Percentiles rank a stretch among this genome's conserved stretches.
phyloP scores from a whole-genome alignment of 2,888 invertebrate genomes.

The Pimpla rufipes region DNA sequence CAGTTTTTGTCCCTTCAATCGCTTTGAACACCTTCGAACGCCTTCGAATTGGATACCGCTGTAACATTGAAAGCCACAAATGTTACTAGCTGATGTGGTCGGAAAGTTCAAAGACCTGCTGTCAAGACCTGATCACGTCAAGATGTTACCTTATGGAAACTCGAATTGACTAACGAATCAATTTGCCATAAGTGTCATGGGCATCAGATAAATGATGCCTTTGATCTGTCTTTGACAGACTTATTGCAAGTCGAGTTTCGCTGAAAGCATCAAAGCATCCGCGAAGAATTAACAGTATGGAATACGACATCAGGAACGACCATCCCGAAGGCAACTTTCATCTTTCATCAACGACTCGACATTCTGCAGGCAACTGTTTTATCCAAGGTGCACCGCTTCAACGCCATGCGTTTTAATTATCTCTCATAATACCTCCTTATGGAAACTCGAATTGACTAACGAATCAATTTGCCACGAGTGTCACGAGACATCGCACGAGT shows the following conservation, averaged over 20 bases:
- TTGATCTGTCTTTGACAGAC: not conserved
- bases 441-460: not conserved
- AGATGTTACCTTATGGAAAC: not conserved
- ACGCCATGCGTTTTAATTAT: conserved; percentile 38
- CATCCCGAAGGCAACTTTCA: not conserved
- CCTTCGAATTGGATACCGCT: not conserved
- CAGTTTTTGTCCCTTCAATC: not conserved
- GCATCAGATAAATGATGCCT: not conserved
- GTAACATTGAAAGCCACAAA: conserved; percentile 7
- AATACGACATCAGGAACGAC: not conserved
- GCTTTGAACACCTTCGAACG: not conserved
- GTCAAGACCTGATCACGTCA: not conserved
- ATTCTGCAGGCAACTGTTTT: no score
- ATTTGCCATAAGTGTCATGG: not conserved
- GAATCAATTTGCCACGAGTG: not conserved
- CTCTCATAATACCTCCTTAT: conserved; percentile 6
- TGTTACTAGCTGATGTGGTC: not conserved
- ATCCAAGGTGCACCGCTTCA: not conserved
- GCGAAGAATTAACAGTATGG: not conserved
- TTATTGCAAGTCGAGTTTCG: not conserved
- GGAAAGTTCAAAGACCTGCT: not conserved
- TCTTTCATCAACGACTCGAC: no score
- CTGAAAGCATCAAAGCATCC: not conserved
- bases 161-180: not conserved
- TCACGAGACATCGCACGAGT: no score